A percentile compares a stretch with the other conserved stretches of the same genome.
Evolutionary conservation across 2,888 invertebrate genomes (phyloP).

Genomic region (Alsophila aescularia): DNA sequence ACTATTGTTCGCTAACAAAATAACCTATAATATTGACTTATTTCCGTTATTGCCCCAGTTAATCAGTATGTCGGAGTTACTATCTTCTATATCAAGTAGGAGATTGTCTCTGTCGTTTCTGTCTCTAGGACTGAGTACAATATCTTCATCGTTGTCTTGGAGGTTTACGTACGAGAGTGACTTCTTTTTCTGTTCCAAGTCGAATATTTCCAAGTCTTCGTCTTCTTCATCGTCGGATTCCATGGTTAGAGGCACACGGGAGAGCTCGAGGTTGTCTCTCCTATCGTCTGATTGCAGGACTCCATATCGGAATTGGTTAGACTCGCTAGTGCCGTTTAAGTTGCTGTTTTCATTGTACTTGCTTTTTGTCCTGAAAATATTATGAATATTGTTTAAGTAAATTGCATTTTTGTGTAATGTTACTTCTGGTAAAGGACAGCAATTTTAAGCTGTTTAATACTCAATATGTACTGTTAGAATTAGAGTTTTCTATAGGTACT

Average conservation of each 20-base stretch:
- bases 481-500: too few species aligned
- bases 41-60: constrained; percentile 73
- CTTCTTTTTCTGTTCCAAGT: constrained; percentile 75
- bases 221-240: constrained; percentile 81
- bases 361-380: constrained; percentile 66
- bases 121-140: constrained; percentile 59
- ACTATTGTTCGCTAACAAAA: neutral
- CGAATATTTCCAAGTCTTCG: constrained; percentile 80
- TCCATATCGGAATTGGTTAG: constrained; percentile 79
- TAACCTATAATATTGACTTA: constrained; percentile 71
- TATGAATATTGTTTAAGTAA: neutral
- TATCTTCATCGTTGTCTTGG: constrained; percentile 70
- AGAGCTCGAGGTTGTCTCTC: constrained; percentile 72
- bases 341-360: constrained; percentile 63
- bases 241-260: constrained; percentile 75
- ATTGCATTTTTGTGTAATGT: too few species aligned
- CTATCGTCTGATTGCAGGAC: constrained; percentile 76
- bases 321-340: constrained; percentile 62
- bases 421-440: too few species aligned
- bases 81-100: constrained; percentile 74
- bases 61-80: constrained; percentile 64
- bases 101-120: constrained; percentile 62
- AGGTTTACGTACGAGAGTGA: constrained; percentile 76
- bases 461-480: too few species aligned
- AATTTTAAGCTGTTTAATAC: too few species aligned